Conservation (phyloP, 2,797 vertebrate species). For the Eulemur mongoz region DNA sequence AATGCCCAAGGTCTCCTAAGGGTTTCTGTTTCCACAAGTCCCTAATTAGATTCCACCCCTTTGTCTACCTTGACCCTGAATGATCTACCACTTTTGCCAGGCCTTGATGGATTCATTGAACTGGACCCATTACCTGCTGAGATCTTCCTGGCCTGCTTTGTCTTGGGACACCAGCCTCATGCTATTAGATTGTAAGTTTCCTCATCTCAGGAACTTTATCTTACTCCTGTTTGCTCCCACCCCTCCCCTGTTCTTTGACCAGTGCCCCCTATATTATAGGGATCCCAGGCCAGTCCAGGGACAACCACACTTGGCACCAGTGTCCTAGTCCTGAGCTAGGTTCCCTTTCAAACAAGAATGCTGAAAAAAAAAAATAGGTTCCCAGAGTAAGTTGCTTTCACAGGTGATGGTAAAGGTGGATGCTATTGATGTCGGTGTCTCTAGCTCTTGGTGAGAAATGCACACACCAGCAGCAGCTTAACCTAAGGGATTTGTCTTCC, state of each 20-base stretch:
- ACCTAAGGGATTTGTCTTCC: slow-evolving; percentile 26
- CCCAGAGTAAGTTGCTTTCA: background rate
- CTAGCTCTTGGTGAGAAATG: background rate
- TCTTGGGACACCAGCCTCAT: background rate
- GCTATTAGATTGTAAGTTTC: background rate
- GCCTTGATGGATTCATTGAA: background rate
- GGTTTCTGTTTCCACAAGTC: background rate
- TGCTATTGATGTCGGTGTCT: background rate
- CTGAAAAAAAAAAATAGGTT: background rate
- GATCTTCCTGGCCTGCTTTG: background rate
- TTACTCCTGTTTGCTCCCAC: background rate
- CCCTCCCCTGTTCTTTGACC: background rate
- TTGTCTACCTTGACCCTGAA: background rate
- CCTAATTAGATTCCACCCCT: background rate
- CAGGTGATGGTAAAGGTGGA: background rate
- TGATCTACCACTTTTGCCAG: background rate
- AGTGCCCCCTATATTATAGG: background rate
- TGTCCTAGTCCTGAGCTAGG: background rate
- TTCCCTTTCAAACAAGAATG: background rate
- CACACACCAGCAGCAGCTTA: background rate
- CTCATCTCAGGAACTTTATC: background rate
- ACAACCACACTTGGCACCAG: background rate
- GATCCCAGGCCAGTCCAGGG: background rate
- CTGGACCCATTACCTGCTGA: background rate
- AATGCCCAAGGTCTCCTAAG: background rate